phyloP scores from a whole-genome alignment of 2,888 invertebrate species.

The Tetramorium bicarinatum region DNA sequence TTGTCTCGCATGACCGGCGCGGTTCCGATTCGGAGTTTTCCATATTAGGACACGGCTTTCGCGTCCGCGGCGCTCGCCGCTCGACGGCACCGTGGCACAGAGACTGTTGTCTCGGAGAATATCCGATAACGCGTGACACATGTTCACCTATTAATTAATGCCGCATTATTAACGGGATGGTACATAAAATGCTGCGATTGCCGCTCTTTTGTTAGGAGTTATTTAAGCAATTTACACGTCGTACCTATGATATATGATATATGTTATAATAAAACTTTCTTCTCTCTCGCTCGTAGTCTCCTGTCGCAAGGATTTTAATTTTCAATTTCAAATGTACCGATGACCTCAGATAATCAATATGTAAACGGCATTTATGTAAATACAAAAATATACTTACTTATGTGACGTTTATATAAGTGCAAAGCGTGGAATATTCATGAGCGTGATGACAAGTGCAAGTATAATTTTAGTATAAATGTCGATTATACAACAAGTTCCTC shows the following conservation, averaged over 20 bases:
- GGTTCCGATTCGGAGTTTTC: slow-evolving; percentile 30
- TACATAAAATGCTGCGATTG: not conserved
- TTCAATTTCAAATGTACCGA: not conserved
- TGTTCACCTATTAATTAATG: not conserved
- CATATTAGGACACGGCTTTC: slow-evolving; percentile 14
- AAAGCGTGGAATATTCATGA: slow-evolving; percentile 16
- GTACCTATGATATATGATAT: too few relatives aligned
- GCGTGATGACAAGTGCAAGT: not conserved
- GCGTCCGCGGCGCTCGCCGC: not conserved
- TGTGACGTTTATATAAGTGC: not conserved
- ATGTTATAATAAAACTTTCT: not conserved
- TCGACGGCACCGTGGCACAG: not conserved
- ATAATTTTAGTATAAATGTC: not conserved
- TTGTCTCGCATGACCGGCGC: slow-evolving; percentile 38
- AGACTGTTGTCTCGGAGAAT: not conserved
- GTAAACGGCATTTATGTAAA: not conserved
- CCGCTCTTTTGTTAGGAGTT: not conserved
- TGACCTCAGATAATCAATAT: not conserved
- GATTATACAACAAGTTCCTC: not conserved
- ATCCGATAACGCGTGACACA: not conserved
- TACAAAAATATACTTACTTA: slow-evolving; percentile 1
- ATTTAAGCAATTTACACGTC: not conserved
- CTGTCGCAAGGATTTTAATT: too few relatives aligned
- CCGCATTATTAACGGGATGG: not conserved
- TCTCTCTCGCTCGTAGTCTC: not conserved